Evolutionary conservation across 1,140 invertebrate species (phyloP), one percentile per base, ranked within the genome.

Genomic region (Nasonia giraulti): DNA sequence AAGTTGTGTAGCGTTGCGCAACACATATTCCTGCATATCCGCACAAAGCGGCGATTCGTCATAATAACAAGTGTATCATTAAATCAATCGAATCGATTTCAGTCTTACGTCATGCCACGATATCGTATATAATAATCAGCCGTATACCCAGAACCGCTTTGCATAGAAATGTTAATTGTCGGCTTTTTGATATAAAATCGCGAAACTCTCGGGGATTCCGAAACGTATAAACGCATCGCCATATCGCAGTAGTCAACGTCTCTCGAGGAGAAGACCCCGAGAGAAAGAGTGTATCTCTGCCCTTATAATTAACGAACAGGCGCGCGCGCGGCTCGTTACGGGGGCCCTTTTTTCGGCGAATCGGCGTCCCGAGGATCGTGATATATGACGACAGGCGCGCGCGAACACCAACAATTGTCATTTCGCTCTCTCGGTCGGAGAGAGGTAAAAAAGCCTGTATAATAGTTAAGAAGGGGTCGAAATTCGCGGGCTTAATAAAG

Each of bases 321-420:
- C 82, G 14, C 50, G 55, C 55, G 75, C 12, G 66, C 47, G 31
- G 78, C 83, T 80, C 83, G 77, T 66, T 80, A 71, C 33, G 6
- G 47, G 40, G 7, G 47, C 44, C 17, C 33, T 37, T 40, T 47
- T 78, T 85, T 85, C 84, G 79, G n/a, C 73, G 80, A 85, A 85
- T 82, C 79, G 62, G 27, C 37, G 23, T 37, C 27, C n/a, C 17
- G n/a, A 76, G 74, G 82, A 20, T 47, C 55, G 80, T 85, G 84
- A 85, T 85, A 85, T 85, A 85, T 31, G 80, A 23, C 79, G 84
- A 81, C 84, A 82, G 80, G 33, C 37, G 17, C 66, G 66, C 82
- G 62, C 33, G 74, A 80, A 76, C 78, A 66, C 78, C 77, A 78
- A 88, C 87, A 86, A 84, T 88, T 88, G 87, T 88, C 88, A 88